Conservation (phyloP, 2,797 vertebrate genomes). For the Avahi laniger region DNA sequence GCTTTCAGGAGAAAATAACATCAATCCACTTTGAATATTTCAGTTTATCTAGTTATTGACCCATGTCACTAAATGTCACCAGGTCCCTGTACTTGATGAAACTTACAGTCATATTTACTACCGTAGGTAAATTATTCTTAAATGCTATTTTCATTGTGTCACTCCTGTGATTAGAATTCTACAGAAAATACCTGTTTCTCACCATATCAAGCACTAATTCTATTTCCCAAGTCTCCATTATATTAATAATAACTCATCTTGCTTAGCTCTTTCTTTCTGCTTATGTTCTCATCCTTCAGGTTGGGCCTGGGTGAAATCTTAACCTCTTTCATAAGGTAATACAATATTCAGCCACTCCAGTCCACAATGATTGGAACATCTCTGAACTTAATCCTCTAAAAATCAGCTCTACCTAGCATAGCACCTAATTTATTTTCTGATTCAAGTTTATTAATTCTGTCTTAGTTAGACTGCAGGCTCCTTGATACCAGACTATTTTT, state of each 20-base stretch:
- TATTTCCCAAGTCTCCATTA: background rate
- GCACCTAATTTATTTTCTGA: slow-evolving; percentile 12
- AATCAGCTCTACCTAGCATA: background rate
- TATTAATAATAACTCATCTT: background rate
- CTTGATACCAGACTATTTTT: background rate
- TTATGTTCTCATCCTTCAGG: slow-evolving; percentile 9
- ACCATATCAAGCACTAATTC: background rate
- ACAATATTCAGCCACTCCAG: background rate
- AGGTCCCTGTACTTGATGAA: background rate
- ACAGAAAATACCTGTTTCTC: background rate
- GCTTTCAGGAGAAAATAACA: background rate
- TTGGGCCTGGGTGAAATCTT: background rate
- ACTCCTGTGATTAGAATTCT: background rate
- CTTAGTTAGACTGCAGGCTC: background rate
- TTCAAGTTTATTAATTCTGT: background rate
- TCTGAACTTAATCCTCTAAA: background rate
- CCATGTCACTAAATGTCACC: background rate
- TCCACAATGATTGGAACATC: background rate
- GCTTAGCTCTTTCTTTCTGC: background rate
- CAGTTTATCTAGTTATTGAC: slow-evolving; percentile 19
- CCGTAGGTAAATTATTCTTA: slow-evolving; percentile 7
- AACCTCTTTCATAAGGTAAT: background rate
- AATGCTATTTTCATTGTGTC: background rate
- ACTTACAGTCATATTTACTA: background rate
- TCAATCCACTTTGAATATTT: background rate